phyloP scores from a whole-genome alignment of 2,797 vertebrate genomes.

The Pantherophis vulpinus region DNA sequence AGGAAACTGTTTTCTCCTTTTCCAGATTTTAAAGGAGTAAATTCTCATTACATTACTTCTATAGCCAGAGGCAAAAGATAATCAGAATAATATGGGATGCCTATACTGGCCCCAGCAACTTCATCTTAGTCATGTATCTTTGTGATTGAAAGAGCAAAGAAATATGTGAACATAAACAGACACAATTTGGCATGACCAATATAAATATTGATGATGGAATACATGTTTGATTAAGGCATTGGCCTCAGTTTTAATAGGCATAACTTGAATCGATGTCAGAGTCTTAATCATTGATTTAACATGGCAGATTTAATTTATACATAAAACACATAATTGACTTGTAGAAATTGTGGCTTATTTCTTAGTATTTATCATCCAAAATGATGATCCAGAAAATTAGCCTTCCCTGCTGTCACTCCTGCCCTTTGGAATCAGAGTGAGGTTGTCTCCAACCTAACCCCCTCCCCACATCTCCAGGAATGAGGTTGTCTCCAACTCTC shows the following conservation, averaged over 20 bases:
- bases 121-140: background rate
- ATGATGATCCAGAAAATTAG: background rate
- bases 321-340: background rate
- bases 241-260: background rate
- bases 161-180: background rate
- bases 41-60: background rate
- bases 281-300: background rate
- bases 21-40: background rate
- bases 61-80: background rate
- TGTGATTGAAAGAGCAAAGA: background rate
- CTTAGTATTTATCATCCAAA: background rate
- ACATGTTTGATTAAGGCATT: background rate
- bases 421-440: background rate
- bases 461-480: background rate
- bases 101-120: background rate
- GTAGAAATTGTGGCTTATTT: background rate
- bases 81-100: background rate
- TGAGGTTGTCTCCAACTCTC: background rate
- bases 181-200: background rate
- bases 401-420: background rate
- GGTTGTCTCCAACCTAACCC: background rate
- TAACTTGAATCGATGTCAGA: background rate
- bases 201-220: background rate
- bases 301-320: background rate
- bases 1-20: background rate